phyloP scores from a whole-genome alignment of 1,140 invertebrate genomes.

The Leptinotarsa undecemlineata region DNA sequence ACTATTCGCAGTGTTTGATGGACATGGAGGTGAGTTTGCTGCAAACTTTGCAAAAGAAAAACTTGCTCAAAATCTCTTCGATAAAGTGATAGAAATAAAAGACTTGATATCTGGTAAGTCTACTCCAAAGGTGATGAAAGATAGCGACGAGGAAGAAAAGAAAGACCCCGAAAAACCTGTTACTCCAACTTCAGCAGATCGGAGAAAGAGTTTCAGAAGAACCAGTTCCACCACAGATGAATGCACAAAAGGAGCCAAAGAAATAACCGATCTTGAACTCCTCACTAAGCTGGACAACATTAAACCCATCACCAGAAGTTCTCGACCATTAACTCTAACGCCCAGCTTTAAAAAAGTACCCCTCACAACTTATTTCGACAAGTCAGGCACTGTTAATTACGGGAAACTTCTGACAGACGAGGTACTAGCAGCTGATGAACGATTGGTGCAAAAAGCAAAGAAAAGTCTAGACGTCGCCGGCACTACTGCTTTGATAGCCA shows the following conservation, averaged over 20 bases:
- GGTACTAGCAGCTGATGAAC: conserved; percentile 78
- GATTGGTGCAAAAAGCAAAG: conserved; percentile 79
- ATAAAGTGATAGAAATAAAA: conserved; percentile 73
- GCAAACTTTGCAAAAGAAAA: conserved; percentile 87
- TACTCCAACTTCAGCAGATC: conserved; percentile 54
- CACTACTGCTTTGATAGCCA: conserved; percentile 89
- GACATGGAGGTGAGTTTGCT: conserved; percentile 93
- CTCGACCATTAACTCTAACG: conserved; percentile 38
- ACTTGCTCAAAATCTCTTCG: conserved; percentile 74
- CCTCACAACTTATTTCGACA: conserved; percentile 57
- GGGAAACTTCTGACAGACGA: conserved; percentile 82
- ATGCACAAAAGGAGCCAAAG: conserved; percentile 57
- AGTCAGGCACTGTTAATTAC: conserved; percentile 76
- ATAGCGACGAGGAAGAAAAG: conserved; percentile 56
- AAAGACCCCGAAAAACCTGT: conserved; percentile 54
- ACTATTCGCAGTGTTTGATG: conserved; percentile 92
- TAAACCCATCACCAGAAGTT: conserved; percentile 67
- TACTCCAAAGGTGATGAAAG: conserved; percentile 52
- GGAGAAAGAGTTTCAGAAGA: conserved; percentile 69
- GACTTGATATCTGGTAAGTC: conserved; percentile 67
- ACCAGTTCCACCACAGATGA: conserved; percentile 65
- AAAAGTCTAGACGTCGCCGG: conserved; percentile 85
- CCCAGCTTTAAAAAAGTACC: conserved; percentile 47
- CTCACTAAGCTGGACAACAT: conserved; percentile 68
- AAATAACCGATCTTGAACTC: conserved; percentile 71